These are phyloP conservation scores for Clarias magur DNA, from an alignment of 2,113 vertebrate species.

Conservation along the genomic window DNA sequence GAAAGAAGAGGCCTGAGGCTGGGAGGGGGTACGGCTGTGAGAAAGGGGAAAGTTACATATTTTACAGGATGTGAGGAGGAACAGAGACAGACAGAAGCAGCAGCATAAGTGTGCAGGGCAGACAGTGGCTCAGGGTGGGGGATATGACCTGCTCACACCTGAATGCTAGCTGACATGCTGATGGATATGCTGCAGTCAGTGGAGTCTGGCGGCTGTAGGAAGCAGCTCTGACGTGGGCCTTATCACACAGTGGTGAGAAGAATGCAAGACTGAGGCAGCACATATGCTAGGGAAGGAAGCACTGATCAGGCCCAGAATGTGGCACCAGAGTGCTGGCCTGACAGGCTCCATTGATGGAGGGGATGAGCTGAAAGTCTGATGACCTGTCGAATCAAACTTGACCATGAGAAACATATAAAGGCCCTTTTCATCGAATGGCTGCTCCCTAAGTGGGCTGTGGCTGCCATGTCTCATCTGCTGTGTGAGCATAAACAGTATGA, in stretches of 20 bases:
- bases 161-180: conserved; percentile 79
- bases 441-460: conserved; percentile 82
- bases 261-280: conserved; percentile 69
- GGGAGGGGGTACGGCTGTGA: conserved; percentile 13
- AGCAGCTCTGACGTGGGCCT: conserved; percentile 76
- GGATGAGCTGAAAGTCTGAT: conserved; percentile 85
- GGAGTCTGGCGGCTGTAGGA: conserved; percentile 71
- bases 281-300: conserved; percentile 70
- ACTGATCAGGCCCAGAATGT: conserved; percentile 81
- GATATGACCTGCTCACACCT: conserved; percentile 78
- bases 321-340: conserved; percentile 80
- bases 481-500: conserved; percentile 1
- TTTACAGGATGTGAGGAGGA: conserved; percentile 18
- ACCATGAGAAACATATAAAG: conserved; percentile 84
- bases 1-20: conserved; percentile 23
- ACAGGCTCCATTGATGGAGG: conserved; percentile 79
- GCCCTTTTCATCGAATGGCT: conserved; percentile 81
- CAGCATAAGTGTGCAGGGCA: conserved; percentile 55
- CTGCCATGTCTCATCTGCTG: conserved; percentile 65
- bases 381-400: conserved; percentile 85
- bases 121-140: conserved; percentile 58
- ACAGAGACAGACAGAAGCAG: conserved; percentile 17
- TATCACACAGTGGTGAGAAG: conserved; percentile 82
- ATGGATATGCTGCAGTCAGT: conserved; percentile 61
- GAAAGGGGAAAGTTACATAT: not conserved